Evolutionary conservation across 2,888 invertebrate species (phyloP), one percentile per base, ranked within the genome.

Genomic region (Pachydiplax longipennis): DNA sequence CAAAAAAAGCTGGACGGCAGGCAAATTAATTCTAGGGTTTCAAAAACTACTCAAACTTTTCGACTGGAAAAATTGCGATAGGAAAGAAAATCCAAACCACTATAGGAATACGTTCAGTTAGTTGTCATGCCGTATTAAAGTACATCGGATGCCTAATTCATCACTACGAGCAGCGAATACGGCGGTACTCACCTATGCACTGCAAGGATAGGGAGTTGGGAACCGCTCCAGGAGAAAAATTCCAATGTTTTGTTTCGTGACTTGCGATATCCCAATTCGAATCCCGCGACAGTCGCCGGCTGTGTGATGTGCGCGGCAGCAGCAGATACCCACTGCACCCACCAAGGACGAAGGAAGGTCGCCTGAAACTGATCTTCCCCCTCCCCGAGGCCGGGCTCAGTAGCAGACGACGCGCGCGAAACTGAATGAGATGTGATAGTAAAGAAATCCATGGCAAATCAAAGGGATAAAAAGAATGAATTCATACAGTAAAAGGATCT

Each of bases 271-370:
- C 61, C 87, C 87, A 40, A 87, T 87, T 87, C 87, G 87, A 87
- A 87, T 48, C 87, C 87, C 61, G 87, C 61, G n/a, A 87, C 31
- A 37, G 61, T 87, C 61, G 61, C 87, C 87, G 87, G 61, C 87
- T 61, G 61, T 61, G 87, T 61, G 87, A 87, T 61, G 61, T 37
- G 87, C 61, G 61, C 87, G 87, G 61, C 87, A 65, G 87, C 37
- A 87, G 61, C 87, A 37, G 61, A 87, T 61, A 37, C 87, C 87
- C 87, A 87, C 61, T 87, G 87, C 87, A 61, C 87, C 87, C 87
- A 15, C 87, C 87, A 87, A 87, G 87, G 87, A 61, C 87, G 87
- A 61, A 87, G 61, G 61, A 87, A 87, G 87, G 87, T 87, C 87
- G 87, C 40, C 40, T 37, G 73, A 61, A 61, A 87, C 87, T 87